These are phyloP conservation scores for Mormyrus proboscirostris DNA, from an alignment of 2,797 vertebrate species.

Conservation along the genomic window DNA sequence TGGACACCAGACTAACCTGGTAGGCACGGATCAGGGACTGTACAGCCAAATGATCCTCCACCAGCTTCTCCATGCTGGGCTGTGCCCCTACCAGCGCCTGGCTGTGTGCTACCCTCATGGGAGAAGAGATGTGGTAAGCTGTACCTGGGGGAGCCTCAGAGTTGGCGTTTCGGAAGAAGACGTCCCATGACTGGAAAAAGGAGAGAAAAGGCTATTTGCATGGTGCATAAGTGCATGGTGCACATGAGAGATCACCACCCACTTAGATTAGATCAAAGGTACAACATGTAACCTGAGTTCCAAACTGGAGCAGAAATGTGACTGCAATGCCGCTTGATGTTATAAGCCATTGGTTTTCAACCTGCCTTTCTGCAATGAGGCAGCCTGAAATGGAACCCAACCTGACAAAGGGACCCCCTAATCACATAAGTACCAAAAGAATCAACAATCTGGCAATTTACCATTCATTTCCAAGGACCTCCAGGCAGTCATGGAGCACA, in stretches of 20 bases:
- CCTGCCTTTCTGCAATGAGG: not conserved
- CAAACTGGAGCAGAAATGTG: not conserved
- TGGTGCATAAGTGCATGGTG: not conserved
- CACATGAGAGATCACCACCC: not conserved
- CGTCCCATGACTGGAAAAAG: slow-evolving; percentile 81
- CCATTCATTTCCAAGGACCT: not conserved
- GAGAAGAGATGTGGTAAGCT: slow-evolving; percentile 87
- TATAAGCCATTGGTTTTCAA: not conserved
- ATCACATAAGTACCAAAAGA: not conserved
- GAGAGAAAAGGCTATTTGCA: not conserved
- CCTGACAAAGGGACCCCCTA: not conserved
- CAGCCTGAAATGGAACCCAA: not conserved
- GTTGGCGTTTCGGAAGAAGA: slow-evolving; percentile 94
- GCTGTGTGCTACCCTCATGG: slow-evolving; percentile 53
- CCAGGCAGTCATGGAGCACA: not conserved
- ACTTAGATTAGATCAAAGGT: not conserved
- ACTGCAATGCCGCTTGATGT: not conserved
- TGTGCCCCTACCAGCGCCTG: slow-evolving; percentile 75
- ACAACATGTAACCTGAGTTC: not conserved
- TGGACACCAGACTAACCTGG: slow-evolving; percentile 48
- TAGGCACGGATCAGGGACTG: slow-evolving; percentile 96
- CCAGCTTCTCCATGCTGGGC: slow-evolving; percentile 89
- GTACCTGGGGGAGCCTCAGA: slow-evolving; percentile 84
- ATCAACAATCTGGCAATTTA: not conserved
- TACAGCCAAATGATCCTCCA: slow-evolving; percentile 92